A percentile compares a stretch with the other conserved stretches of the same genome.
phyloP scores from a whole-genome alignment of 2,888 invertebrate genomes.

The Bembecia ichneumoniformis region DNA sequence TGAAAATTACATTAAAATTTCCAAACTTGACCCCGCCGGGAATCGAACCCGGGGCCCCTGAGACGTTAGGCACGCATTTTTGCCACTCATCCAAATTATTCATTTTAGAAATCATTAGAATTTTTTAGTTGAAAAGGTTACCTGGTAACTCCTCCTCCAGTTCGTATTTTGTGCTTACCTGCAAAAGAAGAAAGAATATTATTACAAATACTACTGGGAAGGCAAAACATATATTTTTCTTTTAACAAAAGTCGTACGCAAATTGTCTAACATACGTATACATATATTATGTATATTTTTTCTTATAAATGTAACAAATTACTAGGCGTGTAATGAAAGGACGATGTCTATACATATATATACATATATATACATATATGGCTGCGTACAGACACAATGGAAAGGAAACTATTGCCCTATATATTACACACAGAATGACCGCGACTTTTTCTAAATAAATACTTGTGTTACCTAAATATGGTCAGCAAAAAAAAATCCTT shows the following conservation, averaged over 20 bases:
- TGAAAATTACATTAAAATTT: too few species aligned
- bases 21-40: too few species aligned
- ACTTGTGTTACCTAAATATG: slow-evolving; percentile 20
- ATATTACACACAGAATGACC: slow-evolving; percentile 38
- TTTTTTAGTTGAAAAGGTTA: too few species aligned
- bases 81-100: too few species aligned
- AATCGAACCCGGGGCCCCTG: too few species aligned
- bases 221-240: slow-evolving; percentile 23
- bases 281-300: slow-evolving; percentile 14
- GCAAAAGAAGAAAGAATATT: slow-evolving; percentile 22
- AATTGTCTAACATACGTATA: slow-evolving; percentile 9
- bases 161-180: slow-evolving; percentile 37
- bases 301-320: slow-evolving; percentile 20
- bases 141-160: slow-evolving; percentile 15
- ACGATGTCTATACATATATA: slow-evolving; percentile 8
- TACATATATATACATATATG: slow-evolving; percentile 16
- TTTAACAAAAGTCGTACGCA: slow-evolving; percentile 14
- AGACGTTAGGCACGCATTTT: too few species aligned
- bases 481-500: slow-evolving; percentile 17
- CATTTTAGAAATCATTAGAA: too few species aligned
- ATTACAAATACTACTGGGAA: slow-evolving; percentile 16
- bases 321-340: slow-evolving; percentile 19
- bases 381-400: slow-evolving; percentile 16
- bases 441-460: slow-evolving; percentile 37
- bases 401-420: slow-evolving; percentile 31